Base-by-base conservation (phyloP, 2,113 vertebrate genomes). In the Abramis brama region DNA sequence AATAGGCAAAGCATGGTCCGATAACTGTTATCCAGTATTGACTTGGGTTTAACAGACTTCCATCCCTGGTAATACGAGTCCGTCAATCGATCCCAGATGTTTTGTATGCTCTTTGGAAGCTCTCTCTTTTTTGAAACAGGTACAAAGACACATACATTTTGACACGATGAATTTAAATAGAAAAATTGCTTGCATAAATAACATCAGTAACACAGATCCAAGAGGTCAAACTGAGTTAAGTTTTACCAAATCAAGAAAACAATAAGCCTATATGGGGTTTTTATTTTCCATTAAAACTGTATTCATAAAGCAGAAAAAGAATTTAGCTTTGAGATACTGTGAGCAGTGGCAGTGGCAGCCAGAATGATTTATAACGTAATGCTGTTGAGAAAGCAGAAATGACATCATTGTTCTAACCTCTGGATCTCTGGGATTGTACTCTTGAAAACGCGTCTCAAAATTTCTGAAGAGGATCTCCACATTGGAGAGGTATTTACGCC, bases 1-100 rank as follows among this genome's bases (percentile, higher is more conserved):
- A 95, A 95, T 60, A 96, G 92, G 86, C 93, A 94, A 85, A 86
- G 90, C 94, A 96, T 94, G 81, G 94, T 94, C 75, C 88, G 91
- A 87, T 91, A 92, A 83, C 94, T 90, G 92, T 93, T 95, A 89
- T 96, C 94, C 77, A 96, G 86, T 25, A 96, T 91, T 19, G 88
- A 92, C 84, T 95, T 96, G 0, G 95, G 95, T 43, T 91, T 88
- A 30, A 89, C 94, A 11, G 71, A 86, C 77, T 91, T 91, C 93
- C 92, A 91, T 85, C 85, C 90, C 23, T 92, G 83, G 59, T 77
- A 83, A 33, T 92, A 79, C 4, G 88, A 68, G 10, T 91, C 90
- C 13, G 87, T 88, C 60, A 96, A 87, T 36, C 52, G 68, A 25
- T 92, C 87, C 88, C 89, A 89, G 39, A 94, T 93, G n/a, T 93